Evolutionary conservation across 2,113 vertebrate genomes (phyloP).

Genomic region (Aramus guarauna): DNA sequence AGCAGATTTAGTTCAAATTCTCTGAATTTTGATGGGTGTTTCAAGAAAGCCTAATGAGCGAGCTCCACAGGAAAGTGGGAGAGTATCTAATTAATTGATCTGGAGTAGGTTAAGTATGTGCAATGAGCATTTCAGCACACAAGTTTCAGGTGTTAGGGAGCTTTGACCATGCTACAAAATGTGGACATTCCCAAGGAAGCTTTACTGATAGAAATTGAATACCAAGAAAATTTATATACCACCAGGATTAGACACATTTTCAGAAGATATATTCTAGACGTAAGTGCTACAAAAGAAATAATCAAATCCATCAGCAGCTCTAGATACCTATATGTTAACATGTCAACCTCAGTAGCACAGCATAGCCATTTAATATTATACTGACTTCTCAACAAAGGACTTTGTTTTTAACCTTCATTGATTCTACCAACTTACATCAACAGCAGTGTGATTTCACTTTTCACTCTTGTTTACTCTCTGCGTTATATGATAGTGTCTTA

Average conservation of each 20-base stretch:
- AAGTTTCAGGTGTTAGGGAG: not conserved
- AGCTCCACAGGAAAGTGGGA: not conserved
- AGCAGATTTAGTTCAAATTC: not conserved
- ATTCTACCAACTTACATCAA: not conserved
- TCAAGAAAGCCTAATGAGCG: not conserved
- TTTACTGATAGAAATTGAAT: not conserved
- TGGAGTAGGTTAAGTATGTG: not conserved
- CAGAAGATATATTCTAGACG: not conserved
- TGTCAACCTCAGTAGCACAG: not conserved
- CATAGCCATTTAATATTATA: not conserved
- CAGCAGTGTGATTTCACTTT: not conserved
- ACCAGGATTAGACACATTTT: not conserved
- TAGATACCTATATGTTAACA: not conserved
- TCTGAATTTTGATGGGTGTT: not conserved
- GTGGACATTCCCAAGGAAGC: not conserved
- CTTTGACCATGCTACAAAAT: not conserved
- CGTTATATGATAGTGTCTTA: not conserved
- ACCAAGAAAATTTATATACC: not conserved
- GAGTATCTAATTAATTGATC: not conserved
- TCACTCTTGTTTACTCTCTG: not conserved
- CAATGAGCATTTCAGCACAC: not conserved
- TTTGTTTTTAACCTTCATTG: not conserved
- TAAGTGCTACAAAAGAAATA: not conserved
- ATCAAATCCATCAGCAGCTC: not conserved
- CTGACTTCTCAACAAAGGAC: not conserved